Base-by-base conservation (phyloP, 2,797 vertebrate species). In the Steatocranus sp. region DNA sequence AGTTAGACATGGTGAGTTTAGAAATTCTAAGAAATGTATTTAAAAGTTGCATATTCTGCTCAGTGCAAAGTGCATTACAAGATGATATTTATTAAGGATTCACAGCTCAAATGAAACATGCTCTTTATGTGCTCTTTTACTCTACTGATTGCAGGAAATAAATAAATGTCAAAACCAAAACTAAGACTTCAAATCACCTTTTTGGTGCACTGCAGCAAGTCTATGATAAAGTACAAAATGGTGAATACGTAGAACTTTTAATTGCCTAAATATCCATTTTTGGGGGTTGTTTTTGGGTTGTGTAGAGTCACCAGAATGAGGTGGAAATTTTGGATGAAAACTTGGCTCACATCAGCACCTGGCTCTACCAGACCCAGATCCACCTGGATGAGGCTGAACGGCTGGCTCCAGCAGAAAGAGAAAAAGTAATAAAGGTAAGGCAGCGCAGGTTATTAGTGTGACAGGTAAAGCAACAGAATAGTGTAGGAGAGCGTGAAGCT, bases 291-390 rank as follows among this genome's bases (percentile, higher is more conserved):
- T 54, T 56, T 41, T 51, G n/a, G 1, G 53, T 25, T 25, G 20
- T 84, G 17, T 88, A 99, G 98, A 98, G 96, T 94, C 98, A 99
- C 90, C 97, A 97, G 93, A 97, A 96, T 51, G 98, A 99, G 89
- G 94, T 99, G 92, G 98, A 99, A 88, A 97, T 98, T 70, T 99
- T 99, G 85, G 98, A 99, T 9, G 98, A 98, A 89, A 98, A 98
- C 88, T 95, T 99, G 91, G 98, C 98, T 83, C 98, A 99, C 95
- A 98, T 99, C 95, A 99, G 98, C 94, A 99, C 98, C 50, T 99
- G 98, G 98, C 96, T 99, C 27, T 99, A 99, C 93, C 98, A 99
- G 95, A 98, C 98, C 4, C 97, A 99, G 96, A 97, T 99, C 54
- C 96, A 97, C 34, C 86, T 99, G 92, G 98, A 99, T 82, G 98